These are phyloP conservation scores for Yponomeuta plumbellus DNA, from an alignment of 2,888 invertebrate species.

Conservation along the genomic window DNA sequence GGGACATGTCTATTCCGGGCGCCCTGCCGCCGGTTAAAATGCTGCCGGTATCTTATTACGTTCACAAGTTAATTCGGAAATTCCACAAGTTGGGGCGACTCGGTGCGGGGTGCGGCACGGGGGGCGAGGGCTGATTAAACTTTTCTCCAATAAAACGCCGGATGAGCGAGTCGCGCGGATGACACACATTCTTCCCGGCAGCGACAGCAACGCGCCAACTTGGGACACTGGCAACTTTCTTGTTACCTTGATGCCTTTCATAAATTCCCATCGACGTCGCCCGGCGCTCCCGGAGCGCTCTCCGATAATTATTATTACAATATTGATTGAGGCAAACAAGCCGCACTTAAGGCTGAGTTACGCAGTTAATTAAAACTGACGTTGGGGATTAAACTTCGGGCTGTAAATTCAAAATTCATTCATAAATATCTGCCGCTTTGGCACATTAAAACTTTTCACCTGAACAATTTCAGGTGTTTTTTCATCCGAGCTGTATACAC, in stretches of 20 bases:
- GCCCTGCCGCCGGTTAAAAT: too few relatives aligned
- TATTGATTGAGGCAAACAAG: constrained; percentile 3
- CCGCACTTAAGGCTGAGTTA: not conserved
- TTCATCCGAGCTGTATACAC: too few relatives aligned
- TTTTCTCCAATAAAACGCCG: constrained; percentile 36
- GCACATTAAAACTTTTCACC: too few relatives aligned
- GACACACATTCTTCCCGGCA: not conserved
- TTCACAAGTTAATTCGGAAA: constrained; percentile 34
- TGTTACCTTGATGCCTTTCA: not conserved
- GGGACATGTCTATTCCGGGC: too few relatives aligned
- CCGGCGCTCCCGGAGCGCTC: not conserved
- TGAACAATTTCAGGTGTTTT: too few relatives aligned
- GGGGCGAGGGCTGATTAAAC: constrained; percentile 33
- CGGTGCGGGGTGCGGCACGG: constrained; percentile 13
- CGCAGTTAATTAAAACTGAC: not conserved
- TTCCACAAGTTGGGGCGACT: constrained; percentile 28
- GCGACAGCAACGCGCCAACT: not conserved
- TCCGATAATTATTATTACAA: not conserved
- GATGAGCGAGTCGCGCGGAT: not conserved
- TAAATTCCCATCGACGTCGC: not conserved
- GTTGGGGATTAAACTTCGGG: not conserved
- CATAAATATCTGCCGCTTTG: not conserved
- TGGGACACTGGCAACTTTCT: not conserved
- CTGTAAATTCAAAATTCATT: not conserved
- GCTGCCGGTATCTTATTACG: constrained; percentile 28